Evolutionary conservation across 2,797 vertebrate species (phyloP).

Genomic region (Vultur gryphus): DNA sequence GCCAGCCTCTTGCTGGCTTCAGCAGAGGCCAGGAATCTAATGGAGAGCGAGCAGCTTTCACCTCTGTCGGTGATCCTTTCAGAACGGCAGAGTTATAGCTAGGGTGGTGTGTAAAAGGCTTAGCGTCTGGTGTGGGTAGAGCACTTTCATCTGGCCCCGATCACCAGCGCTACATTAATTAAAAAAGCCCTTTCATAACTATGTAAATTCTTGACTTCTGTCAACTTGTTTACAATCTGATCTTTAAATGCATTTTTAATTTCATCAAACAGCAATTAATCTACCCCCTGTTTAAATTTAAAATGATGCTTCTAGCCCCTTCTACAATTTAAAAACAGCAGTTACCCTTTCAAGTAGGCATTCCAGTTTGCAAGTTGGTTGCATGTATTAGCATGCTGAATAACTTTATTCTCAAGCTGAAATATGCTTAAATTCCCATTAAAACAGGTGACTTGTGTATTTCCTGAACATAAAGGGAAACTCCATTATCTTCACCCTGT

Average conservation of each 20-base stretch:
- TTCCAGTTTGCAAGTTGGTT: slow-evolving; percentile 55
- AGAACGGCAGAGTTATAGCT: background rate
- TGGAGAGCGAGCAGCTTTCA: background rate
- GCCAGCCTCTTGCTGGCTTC: background rate
- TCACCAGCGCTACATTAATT: slow-evolving; percentile 44
- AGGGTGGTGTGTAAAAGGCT: background rate
- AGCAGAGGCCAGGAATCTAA: background rate
- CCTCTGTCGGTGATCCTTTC: background rate
- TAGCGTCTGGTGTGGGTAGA: slow-evolving; percentile 41
- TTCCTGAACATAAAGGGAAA: slow-evolving; percentile 38
- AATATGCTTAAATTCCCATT: slow-evolving; percentile 47
- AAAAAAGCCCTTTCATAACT: slow-evolving; percentile 62
- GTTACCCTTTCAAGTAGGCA: slow-evolving; percentile 60
- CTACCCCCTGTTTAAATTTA: slow-evolving; percentile 56
- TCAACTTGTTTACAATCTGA: slow-evolving; percentile 68
- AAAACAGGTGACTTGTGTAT: slow-evolving; percentile 44
- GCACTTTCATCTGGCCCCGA: slow-evolving; percentile 61
- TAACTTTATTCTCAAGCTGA: slow-evolving; percentile 39
- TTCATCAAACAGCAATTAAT: slow-evolving; percentile 67
- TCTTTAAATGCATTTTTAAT: slow-evolving; percentile 66
- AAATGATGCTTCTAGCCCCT: slow-evolving; percentile 56
- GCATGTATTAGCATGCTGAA: slow-evolving; percentile 64
- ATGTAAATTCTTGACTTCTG: slow-evolving; percentile 62
- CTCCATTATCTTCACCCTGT: background rate
- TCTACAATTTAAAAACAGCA: slow-evolving; percentile 47